Base-by-base conservation (phyloP, 2,888 invertebrate species). In the Invenusta paracnida region DNA sequence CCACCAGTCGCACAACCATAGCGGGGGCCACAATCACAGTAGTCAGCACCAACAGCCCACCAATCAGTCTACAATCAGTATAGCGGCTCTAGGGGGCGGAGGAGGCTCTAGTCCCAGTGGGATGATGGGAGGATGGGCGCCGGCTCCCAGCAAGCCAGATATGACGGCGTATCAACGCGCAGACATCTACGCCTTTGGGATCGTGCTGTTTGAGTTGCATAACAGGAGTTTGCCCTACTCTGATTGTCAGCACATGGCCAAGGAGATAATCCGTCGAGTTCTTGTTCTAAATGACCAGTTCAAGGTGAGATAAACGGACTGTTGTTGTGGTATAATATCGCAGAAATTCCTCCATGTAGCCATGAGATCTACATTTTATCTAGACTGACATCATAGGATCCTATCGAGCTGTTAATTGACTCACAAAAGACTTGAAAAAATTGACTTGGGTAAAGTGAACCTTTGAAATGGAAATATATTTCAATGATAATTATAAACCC, bases 281-380 rank as follows among this genome's bases (percentile, higher is more conserved):
- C 67, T 84, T 29, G 84, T 84, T 28, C 29, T 84, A 23, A 84
- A 84, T 25, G 84, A 84, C 29, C 84, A 84, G 66, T 84, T 84
- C 66, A 83, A 83, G 25, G 83, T 83, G 25, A 83, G 27, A 82
- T n/a, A n/a, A n/a, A n/a, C n/a, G n/a, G n/a, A n/a, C 27, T 79
- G 81, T 25, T 79, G 5, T 79, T 23, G 23, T n/a, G 23, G n/a
- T n/a, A n/a, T n/a, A n/a, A n/a, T n/a, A n/a, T n/a, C n/a, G n/a
- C n/a, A n/a, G n/a, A n/a, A n/a, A n/a, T n/a, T 66, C 11, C 11
- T 66, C 66, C 66, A 11, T 66, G 66, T n/a, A 66, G n/a, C 11
- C 11, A 66, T 11, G 11, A 66, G n/a, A 66, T 11, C 66, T 11
- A 11, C 66, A 66, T 11, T 66, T 11, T 66, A n/a, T 11, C 11